phyloP scores from a whole-genome alignment of 2,797 vertebrate genomes.

The Avahi laniger region DNA sequence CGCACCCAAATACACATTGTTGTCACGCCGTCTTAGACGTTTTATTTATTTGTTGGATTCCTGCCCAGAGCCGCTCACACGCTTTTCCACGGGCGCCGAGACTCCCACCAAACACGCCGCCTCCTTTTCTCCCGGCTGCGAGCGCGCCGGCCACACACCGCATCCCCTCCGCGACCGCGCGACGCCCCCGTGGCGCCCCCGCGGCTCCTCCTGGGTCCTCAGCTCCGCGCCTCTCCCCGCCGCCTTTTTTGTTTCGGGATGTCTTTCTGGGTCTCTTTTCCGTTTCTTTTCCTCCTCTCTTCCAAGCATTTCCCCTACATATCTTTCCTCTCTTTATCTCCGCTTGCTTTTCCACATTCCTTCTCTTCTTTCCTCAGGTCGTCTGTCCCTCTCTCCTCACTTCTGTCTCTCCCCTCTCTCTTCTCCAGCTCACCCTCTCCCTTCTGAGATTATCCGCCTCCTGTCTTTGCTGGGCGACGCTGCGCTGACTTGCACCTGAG shows the following conservation, averaged over 20 bases:
- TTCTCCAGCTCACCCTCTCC: not conserved
- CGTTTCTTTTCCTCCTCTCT: not conserved
- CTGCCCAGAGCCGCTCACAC: slow-evolving; percentile 68
- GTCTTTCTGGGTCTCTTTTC: not conserved
- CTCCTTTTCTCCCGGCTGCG: not conserved
- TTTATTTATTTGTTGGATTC: slow-evolving; percentile 81
- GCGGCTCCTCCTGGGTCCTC: not conserved
- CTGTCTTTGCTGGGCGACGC: not conserved
- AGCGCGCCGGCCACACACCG: not conserved
- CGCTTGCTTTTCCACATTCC: not conserved
- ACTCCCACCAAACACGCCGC: slow-evolving; percentile 59
- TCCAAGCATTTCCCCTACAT: not conserved
- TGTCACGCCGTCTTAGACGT: slow-evolving; percentile 78
- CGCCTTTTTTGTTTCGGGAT: not conserved
- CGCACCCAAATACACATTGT: slow-evolving; percentile 79
- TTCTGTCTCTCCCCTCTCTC: not conserved
- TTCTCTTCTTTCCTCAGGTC: not conserved
- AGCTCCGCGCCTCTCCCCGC: not conserved
- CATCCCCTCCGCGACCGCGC: too few relatives aligned
- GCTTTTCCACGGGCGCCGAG: slow-evolving; percentile 61
- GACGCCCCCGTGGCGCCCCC: not conserved
- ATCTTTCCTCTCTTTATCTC: not conserved
- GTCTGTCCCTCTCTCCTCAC: not conserved
- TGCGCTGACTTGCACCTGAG: not conserved
- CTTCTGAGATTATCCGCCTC: not conserved